A percentile compares a stretch with the other conserved stretches of the same genome.
These are phyloP conservation scores for Siphamia tubifer DNA, from an alignment of 2,113 vertebrate genomes.

Conservation along the genomic window DNA sequence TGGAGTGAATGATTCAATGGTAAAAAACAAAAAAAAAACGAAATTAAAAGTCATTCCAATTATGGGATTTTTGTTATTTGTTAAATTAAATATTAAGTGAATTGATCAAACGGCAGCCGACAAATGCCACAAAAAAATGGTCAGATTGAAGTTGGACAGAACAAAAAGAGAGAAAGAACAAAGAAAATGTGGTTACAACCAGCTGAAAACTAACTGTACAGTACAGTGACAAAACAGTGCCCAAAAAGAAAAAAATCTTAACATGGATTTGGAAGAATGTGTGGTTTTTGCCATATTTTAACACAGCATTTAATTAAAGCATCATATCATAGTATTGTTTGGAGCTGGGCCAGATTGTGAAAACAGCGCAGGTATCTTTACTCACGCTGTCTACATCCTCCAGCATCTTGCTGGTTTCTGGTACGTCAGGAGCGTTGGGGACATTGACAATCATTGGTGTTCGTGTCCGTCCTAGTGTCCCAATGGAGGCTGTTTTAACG, in stretches of 20 bases:
- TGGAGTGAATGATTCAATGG: not conserved
- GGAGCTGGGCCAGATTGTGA: not conserved
- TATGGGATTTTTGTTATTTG: slow-evolving; percentile 34
- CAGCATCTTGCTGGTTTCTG: slow-evolving; percentile 92
- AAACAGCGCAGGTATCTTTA: slow-evolving; percentile 52
- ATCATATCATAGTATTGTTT: not conserved
- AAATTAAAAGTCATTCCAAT: slow-evolving; percentile 47
- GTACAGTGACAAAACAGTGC: slow-evolving; percentile 22
- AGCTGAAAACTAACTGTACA: slow-evolving; percentile 28
- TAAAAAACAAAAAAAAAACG: too few species aligned
- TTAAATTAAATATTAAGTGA: slow-evolving; percentile 28
- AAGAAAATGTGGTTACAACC: slow-evolving; percentile 69
- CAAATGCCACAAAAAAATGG: slow-evolving; percentile 54
- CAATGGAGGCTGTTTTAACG: slow-evolving; percentile 96
- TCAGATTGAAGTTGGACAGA: slow-evolving; percentile 63
- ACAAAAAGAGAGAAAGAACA: slow-evolving; percentile 73
- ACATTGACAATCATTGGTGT: slow-evolving; percentile 92
- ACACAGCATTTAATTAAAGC: too few species aligned
- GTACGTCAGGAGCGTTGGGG: slow-evolving; percentile 91
- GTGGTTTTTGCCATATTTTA: not conserved
- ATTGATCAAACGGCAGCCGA: slow-evolving; percentile 48
- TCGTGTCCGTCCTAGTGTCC: slow-evolving; percentile 91
- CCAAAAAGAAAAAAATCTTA: slow-evolving; percentile 54
- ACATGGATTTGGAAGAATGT: slow-evolving; percentile 49
- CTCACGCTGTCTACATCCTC: slow-evolving; percentile 95